Base-by-base conservation (phyloP, 1,140 invertebrate species). In the Drosophila seguyi region DNA sequence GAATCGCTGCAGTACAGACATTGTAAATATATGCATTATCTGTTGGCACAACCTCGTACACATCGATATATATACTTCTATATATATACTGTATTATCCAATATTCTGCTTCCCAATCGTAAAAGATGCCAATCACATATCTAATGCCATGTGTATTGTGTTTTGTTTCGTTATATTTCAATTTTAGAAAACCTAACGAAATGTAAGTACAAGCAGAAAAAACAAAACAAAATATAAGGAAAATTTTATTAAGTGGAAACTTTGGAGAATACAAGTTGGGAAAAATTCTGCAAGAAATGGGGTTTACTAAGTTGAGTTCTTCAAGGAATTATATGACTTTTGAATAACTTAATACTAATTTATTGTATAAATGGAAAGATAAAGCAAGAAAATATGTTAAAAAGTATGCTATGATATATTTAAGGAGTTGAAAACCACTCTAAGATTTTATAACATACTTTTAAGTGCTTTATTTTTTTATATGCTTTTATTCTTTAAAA, bases 151-250 rank as follows among this genome's bases (percentile, higher is more conserved):
- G 74, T 82, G 69, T 77, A 78, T 82, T 86, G 82, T 87, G 81
- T 86, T 86, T 82, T 86, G 52, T 75, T 86, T 87, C 68, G 78
- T 86, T 87, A 73, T 66, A 83, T 81, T 85, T 75, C 53, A 82
- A 71, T 38, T 87, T 50, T 72, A 82, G 83, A 82, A 83, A 29
- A 57, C 71, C 60, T 79, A 75, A 86, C 78, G 74, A 85, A 85
- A 85, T 75, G 82, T 85, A 86, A 86, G 82, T 86, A 86, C 68
- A 77, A 62, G 31, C 52, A 58, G n/a, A 27, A 59, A 59, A 44
- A 31, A 14, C 0, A 14, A 62, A 44, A 53, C 4, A 36, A 36
- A 48, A n/a, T 48, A 5, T 16, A 4, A 45, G 44, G 25, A 45
- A 22, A 45, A 45, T 25, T 16, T 47, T 65, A 25, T 13, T 20